Evolutionary conservation across 2,888 invertebrate genomes (phyloP).

Genomic region (Acanthosepion lycidas): DNA sequence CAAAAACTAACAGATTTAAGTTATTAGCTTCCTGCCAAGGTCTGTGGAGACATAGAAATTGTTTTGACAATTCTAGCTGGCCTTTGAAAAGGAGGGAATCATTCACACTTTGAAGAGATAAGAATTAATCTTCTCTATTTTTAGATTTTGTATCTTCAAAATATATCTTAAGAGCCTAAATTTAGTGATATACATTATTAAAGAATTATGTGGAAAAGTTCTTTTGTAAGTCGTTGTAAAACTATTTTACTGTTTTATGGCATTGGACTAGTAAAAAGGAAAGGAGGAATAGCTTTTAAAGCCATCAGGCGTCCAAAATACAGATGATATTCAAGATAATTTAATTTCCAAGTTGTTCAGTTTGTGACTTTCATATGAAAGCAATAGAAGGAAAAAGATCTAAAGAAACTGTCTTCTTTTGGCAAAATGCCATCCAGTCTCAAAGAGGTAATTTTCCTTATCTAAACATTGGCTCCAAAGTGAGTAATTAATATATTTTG

Average conservation of each 20-base stretch:
- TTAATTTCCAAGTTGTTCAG: not conserved
- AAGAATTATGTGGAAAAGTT: not conserved
- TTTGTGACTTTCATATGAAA: not conserved
- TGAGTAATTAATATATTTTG: slow-evolving; percentile 7
- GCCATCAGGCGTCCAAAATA: no score
- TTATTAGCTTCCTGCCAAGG: slow-evolving; percentile 2
- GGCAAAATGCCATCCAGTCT: not conserved
- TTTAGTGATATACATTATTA: not conserved
- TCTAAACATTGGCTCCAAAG: slow-evolving; percentile 7
- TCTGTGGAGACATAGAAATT: slow-evolving; percentile 15
- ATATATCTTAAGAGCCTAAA: not conserved
- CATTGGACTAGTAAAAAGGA: not conserved
- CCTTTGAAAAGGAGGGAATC: slow-evolving; percentile 4
- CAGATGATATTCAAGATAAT: not conserved
- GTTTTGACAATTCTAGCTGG: not conserved
- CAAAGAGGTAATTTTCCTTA: not conserved
- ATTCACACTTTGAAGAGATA: slow-evolving; percentile 23
- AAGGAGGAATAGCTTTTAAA: not conserved
- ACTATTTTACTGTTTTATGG: not conserved
- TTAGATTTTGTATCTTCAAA: not conserved
- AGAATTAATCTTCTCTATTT: not conserved
- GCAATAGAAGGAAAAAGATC: not conserved
- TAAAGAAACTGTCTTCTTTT: not conserved
- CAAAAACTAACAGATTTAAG: not conserved
- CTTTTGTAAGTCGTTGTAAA: not conserved